Evolutionary conservation across 2,113 vertebrate species (phyloP), one percentile per base, ranked within the genome.

Genomic region (Amazona vittata): DNA sequence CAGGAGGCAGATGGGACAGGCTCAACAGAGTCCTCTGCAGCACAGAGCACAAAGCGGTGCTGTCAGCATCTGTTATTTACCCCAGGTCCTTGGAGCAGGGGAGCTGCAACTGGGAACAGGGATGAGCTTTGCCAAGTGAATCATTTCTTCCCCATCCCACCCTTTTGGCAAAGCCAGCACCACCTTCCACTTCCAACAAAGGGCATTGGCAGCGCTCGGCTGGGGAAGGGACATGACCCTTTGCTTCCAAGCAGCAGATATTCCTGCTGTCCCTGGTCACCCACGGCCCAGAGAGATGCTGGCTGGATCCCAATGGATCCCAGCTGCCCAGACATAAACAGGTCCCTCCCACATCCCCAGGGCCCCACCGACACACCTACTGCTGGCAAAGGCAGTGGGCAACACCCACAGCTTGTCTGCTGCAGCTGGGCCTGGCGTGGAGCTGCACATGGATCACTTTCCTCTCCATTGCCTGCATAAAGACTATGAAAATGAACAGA

Each of bases 131-230:
- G 80, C 92, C 94, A 46, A 95, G 68, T 94, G 92, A 97, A 95
- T 94, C 68, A 94, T 8, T 90, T 33, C 92, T 78, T 88, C 92
- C 92, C 71, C 88, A 88, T 81, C 93, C 90, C 94, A 86, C 90
- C 88, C 93, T 80, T 94, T 3, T 94, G 93, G 94, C 93, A 73
- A 85, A 65, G 78, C 52, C 49, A 1, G 65, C 79, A 19, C 2
- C 84, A 91, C 67, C 87, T 87, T 94, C 74, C 93, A 83, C 91
- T 94, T 88, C 84, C 94, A 94, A 69, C 86, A 84, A 95, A 91
- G 91, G 91, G 77, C 89, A 96, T 17, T 35, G 37, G 81, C 77
- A 70, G 91, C 0, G 0, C 86, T 68, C 0, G 3, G 90, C 60
- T 25, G n/a, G 68, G 79, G 43, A 87, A 21, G 47, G 87, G 86